These are phyloP conservation scores for Saxicola maurus DNA, from an alignment of 2,797 vertebrate species.

Conservation along the genomic window DNA sequence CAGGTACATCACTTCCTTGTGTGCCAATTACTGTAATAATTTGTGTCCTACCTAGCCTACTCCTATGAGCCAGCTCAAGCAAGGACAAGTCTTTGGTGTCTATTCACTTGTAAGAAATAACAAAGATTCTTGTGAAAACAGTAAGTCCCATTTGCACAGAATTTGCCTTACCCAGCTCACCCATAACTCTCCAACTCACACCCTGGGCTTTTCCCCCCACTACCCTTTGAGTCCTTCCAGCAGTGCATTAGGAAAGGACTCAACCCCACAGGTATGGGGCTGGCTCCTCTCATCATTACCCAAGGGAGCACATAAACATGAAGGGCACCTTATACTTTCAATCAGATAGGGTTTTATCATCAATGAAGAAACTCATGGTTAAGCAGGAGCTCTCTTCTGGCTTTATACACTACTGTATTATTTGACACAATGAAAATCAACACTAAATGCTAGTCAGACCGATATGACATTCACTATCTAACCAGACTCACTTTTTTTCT, in stretches of 20 bases:
- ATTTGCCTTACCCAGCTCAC: background rate
- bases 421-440: background rate
- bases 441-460: background rate
- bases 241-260: background rate
- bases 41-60: background rate
- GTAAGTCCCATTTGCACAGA: background rate
- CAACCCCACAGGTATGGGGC: accelerated
- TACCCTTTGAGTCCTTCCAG: background rate
- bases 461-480: background rate
- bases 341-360: background rate
- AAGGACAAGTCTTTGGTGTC: background rate
- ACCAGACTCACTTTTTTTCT: background rate
- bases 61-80: background rate
- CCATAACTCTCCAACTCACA: background rate
- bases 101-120: background rate
- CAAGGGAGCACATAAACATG: background rate
- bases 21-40: background rate
- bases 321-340: background rate
- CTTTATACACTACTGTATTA: background rate
- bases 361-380: background rate
- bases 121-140: background rate
- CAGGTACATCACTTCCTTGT: background rate
- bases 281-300: background rate
- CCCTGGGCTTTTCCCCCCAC: background rate
- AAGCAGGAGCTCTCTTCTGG: background rate